Evolutionary conservation across 2,888 invertebrate species (phyloP), one percentile per base, ranked within the genome.

Genomic region (Acrocyrtus sp.): DNA sequence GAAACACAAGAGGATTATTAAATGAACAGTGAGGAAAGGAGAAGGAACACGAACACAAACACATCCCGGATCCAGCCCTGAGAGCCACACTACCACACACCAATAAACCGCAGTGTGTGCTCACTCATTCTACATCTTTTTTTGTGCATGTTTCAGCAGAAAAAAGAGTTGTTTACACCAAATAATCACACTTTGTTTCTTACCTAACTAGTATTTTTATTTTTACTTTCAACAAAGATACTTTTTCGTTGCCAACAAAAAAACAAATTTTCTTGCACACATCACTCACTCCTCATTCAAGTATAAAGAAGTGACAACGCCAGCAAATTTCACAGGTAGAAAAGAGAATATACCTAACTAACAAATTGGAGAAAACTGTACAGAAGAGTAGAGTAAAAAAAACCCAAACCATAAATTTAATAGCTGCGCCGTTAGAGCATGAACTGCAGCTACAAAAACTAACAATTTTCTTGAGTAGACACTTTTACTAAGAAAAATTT

Each of bases 1-100:
- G 26, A 27, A 61, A 48, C 58, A 60, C 58, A 27, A 29, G 17
- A 29, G 45, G 41, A 45, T 67, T 60, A 60, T 67, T 67, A 67
- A 29, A 58, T 67, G 67, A 41, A 21, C 43, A 51, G n/a, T n/a
- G n/a, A n/a, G n/a, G n/a, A n/a, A 50, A 19, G 41, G 41, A 41
- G 39, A 21, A 29, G 34, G 21, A 21, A 39, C 67, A 67, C 67
- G 60, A 58, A 27, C 53, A 15, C 5, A 34, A n/a, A n/a, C n/a
- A n/a, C n/a, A n/a, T n/a, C n/a, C n/a, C n/a, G n/a, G n/a, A n/a
- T n/a, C n/a, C n/a, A 34, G 34, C 34, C 34, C 50, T 10, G 22
- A 34, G 12, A 34, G 34, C 34, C 12, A 5, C 34, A 12, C 34
- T 12, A 34, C 34, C 34, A 34, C 34, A 34, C 34, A 5, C 5